A percentile compares a stretch with the other conserved stretches of the same genome.
phyloP scores from a whole-genome alignment of 1,140 invertebrate species.

The Drosophila dunni region DNA sequence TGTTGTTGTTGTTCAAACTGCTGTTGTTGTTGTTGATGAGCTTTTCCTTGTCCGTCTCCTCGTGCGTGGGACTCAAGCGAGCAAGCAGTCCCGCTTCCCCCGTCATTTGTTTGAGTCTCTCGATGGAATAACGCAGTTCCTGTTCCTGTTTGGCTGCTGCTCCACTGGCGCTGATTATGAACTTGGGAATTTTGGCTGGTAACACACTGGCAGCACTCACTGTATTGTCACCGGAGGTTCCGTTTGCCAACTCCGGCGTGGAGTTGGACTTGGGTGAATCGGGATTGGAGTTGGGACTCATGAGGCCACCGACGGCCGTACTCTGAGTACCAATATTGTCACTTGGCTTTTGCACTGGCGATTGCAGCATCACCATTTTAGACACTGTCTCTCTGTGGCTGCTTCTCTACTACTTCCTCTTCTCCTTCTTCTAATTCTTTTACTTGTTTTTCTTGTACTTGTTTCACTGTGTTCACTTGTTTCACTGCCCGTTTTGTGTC shows the following conservation, averaged over 20 bases:
- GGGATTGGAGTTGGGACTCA: slow-evolving; percentile 82
- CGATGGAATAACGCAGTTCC: slow-evolving; percentile 73
- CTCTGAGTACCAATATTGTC: slow-evolving; percentile 57
- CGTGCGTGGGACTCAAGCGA: slow-evolving; percentile 68
- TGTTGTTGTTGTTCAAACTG: slow-evolving; percentile 46
- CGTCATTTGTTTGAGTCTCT: slow-evolving; percentile 81
- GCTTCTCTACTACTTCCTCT: neutral
- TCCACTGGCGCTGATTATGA: slow-evolving; percentile 63
- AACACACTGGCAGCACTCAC: slow-evolving; percentile 28
- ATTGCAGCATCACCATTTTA: slow-evolving; percentile 84
- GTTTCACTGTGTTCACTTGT: slow-evolving; percentile 15
- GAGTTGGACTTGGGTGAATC: slow-evolving; percentile 82
- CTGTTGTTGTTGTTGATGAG: slow-evolving; percentile 58
- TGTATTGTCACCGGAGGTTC: slow-evolving; percentile 9
- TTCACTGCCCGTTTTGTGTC: slow-evolving; percentile 3
- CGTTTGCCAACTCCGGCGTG: slow-evolving; percentile 64
- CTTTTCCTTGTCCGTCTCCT: slow-evolving; percentile 65
- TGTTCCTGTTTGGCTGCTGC: slow-evolving; percentile 60
- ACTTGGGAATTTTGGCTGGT: slow-evolving; percentile 75
- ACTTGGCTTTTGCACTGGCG: slow-evolving; percentile 73
- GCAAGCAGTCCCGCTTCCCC: slow-evolving; percentile 69
- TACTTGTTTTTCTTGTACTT: slow-evolving; percentile 26
- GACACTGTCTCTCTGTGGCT: slow-evolving; percentile 3
- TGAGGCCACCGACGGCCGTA: slow-evolving; percentile 63
- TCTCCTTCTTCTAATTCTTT: neutral